These are phyloP conservation scores for Chrysotoxum bicinctum DNA, from an alignment of 2,888 invertebrate genomes.

Conservation along the genomic window DNA sequence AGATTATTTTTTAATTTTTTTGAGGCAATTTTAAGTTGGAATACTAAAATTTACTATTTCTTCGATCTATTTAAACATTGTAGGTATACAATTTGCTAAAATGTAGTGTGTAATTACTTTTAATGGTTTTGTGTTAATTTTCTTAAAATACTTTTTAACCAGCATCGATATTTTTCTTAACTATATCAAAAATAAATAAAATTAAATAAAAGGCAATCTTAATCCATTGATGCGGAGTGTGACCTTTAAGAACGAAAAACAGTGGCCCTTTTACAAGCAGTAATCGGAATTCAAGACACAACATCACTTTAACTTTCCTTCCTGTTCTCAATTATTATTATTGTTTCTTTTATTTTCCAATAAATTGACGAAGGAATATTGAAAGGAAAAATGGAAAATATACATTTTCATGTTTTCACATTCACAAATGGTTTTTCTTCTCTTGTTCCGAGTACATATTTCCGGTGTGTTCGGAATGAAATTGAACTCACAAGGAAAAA, in stretches of 20 bases:
- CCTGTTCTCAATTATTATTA: conserved; percentile 68
- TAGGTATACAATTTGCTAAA: too few relatives aligned
- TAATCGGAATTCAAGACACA: conserved; percentile 70
- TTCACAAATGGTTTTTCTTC: conserved; percentile 53
- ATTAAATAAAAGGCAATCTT: too few relatives aligned
- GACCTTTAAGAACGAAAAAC: neutral
- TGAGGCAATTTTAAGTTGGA: too few relatives aligned
- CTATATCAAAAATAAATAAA: too few relatives aligned
- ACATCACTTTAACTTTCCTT: conserved; percentile 63
- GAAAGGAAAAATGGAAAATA: conserved; percentile 21
- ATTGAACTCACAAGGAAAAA: conserved; percentile 47
- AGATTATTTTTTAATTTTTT: too few relatives aligned
- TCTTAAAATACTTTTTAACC: too few relatives aligned
- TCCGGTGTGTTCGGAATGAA: conserved; percentile 61
- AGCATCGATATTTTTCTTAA: too few relatives aligned
- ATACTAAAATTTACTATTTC: too few relatives aligned
- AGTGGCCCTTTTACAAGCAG: neutral
- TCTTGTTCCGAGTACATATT: conserved; percentile 61
- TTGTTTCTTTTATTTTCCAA: neutral
- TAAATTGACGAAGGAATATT: conserved; percentile 20
- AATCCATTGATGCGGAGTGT: neutral
- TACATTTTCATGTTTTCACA: conserved; percentile 53
- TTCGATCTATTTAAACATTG: too few relatives aligned
- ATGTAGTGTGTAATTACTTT: too few relatives aligned
- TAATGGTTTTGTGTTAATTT: too few relatives aligned